A percentile compares a stretch with the other conserved stretches of the same genome.
These are phyloP conservation scores for Clinocottus analis DNA, from an alignment of 2,113 vertebrate genomes.

Conservation along the genomic window DNA sequence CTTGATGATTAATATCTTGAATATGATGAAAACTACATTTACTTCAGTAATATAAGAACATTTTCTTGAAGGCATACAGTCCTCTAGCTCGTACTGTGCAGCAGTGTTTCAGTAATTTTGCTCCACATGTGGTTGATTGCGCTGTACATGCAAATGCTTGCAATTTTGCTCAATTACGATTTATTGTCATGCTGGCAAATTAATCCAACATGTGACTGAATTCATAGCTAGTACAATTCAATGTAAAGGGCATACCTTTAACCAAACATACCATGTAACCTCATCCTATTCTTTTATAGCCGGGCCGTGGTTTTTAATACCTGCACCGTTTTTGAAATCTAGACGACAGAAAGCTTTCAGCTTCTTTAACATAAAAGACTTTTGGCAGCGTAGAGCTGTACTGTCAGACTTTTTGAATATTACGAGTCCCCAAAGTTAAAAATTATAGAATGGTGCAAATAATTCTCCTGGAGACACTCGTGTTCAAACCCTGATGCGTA, in stretches of 20 bases:
- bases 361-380: neutral
- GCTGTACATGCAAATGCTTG: neutral
- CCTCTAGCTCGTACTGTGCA: no score
- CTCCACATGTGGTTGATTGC: no score
- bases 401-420: neutral
- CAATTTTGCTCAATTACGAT: neutral
- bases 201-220: neutral
- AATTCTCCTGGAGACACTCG: neutral
- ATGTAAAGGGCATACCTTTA: neutral
- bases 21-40: neutral
- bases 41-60: neutral
- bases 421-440: neutral
- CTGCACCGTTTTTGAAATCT: neutral
- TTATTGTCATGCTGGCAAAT: neutral
- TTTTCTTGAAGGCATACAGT: neutral
- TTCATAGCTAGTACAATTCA: neutral
- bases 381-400: neutral
- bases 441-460: neutral
- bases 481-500: neutral
- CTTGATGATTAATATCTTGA: no score
- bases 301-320: neutral
- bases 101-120: neutral
- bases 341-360: neutral
- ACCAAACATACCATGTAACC: neutral
- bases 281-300: neutral